Base-by-base conservation (phyloP, 2,888 invertebrate species). In the Blastobasis lacticolella region DNA sequence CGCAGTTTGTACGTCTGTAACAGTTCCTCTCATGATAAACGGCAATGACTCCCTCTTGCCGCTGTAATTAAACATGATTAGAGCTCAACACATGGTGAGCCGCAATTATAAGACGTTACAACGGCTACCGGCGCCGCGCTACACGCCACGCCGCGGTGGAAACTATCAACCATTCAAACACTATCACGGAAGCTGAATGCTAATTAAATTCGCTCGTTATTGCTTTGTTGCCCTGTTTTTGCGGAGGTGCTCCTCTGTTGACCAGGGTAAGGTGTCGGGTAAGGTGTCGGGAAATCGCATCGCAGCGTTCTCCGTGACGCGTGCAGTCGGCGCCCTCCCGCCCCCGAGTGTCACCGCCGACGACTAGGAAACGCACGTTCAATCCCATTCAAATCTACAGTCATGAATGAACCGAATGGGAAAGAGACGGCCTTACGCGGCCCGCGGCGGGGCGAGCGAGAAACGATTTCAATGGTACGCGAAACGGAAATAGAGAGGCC, bases 1-100 rank as follows among this genome's bases (percentile, higher is more conserved):
- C 60, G 58, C 65, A 66, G 66, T 82, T 79, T 78, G 66, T 78
- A 71, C 73, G 71, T 77, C 69, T 78, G 83, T 84, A 87, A 86
- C 88, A 82, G 87, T 87, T 86, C 78, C 81, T 88, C 81, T 84
- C 88, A 87, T 87, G 88, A 81, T 82, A 77, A 82, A 77, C 77
- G 64, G 81, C 87, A 87, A 86, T 87, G 87, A 86, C 78, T 85
- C 75, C 78, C 75, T 75, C 73, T 78, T 73, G 69, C 67, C 52
- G 58, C 78, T 79, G 73, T 87, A 86, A 87, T 87, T 87, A 87
- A 82, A 82, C 76, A 80, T 82, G 85, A 86, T 87, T 86, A 83
- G 78, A 79, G 81, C 81, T 84, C 81, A 83, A 79, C 85, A 86
- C 85, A 84, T 85, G 78, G 78, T 71, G 77, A 75, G 74, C 69